These are phyloP conservation scores for Vireo griseus DNA, from an alignment of 2,797 vertebrate species.

Conservation along the genomic window DNA sequence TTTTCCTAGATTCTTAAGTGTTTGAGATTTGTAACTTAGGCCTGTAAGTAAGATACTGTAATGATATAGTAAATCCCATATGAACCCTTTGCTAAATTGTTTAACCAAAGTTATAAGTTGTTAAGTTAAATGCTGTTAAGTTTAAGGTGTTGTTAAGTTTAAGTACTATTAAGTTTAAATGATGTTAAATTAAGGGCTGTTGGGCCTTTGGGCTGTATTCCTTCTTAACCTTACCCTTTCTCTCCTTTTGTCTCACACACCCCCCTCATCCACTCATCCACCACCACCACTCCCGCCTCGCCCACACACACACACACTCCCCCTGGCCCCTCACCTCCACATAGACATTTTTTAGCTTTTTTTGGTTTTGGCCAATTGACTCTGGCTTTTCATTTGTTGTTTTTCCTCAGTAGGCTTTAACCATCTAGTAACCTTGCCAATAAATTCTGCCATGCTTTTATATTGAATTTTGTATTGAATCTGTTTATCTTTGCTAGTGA, in stretches of 20 bases:
- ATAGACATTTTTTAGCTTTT: neutral
- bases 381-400: neutral
- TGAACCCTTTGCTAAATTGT: neutral
- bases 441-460: neutral
- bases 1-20: neutral
- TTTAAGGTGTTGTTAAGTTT: neutral
- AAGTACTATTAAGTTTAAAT: neutral
- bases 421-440: neutral
- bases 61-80: neutral
- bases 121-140: neutral
- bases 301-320: too few relatives aligned
- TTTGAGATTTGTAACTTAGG: neutral
- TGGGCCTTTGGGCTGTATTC: neutral
- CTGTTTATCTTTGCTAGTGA: neutral
- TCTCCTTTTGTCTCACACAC: neutral
- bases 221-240: neutral
- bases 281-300: neutral
- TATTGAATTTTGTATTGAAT: neutral
- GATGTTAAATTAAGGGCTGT: neutral
- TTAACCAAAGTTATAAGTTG: neutral
- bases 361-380: fast-evolving
- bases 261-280: neutral
- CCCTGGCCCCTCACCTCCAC: neutral
- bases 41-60: neutral
- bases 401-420: fast-evolving